Percentiles rank a stretch among this genome's conserved stretches.
phyloP scores from a whole-genome alignment of 2,113 vertebrate genomes.

The Nycticorax nycticorax region DNA sequence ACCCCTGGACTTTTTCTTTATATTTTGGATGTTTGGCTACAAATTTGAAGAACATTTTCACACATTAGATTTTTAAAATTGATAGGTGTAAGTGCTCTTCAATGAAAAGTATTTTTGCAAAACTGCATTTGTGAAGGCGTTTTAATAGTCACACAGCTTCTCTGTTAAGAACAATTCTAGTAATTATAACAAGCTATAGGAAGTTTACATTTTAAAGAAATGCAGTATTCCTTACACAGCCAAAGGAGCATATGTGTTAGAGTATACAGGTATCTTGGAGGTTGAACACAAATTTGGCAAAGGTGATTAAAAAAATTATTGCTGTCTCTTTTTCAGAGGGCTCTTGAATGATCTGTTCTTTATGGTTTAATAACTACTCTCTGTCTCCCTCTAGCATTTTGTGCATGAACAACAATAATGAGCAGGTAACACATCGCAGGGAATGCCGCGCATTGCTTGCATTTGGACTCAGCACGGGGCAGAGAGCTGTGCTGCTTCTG shows the following conservation, averaged over 20 bases:
- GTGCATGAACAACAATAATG: neutral
- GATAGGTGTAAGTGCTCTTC: neutral
- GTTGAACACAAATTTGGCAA: neutral
- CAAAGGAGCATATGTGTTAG: neutral
- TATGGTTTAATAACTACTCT: neutral
- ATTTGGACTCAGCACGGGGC: neutral
- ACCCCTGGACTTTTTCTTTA: neutral
- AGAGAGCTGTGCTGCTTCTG: neutral
- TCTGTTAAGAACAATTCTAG: neutral
- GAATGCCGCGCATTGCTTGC: neutral
- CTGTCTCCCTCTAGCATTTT: neutral
- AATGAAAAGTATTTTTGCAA: neutral
- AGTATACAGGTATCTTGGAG: neutral
- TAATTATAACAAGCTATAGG: neutral
- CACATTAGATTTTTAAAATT: neutral
- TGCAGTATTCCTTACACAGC: neutral
- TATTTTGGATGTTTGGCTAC: neutral
- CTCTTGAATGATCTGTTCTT: neutral
- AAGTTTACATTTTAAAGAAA: neutral
- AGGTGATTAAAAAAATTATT: neutral
- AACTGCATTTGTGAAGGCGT: neutral
- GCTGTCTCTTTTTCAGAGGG: neutral
- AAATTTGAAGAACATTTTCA: neutral
- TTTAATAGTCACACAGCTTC: neutral
- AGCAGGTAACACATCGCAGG: rapidly evolving